These are phyloP conservation scores for Microplitis manilae DNA, from an alignment of 2,888 invertebrate species.

Conservation along the genomic window DNA sequence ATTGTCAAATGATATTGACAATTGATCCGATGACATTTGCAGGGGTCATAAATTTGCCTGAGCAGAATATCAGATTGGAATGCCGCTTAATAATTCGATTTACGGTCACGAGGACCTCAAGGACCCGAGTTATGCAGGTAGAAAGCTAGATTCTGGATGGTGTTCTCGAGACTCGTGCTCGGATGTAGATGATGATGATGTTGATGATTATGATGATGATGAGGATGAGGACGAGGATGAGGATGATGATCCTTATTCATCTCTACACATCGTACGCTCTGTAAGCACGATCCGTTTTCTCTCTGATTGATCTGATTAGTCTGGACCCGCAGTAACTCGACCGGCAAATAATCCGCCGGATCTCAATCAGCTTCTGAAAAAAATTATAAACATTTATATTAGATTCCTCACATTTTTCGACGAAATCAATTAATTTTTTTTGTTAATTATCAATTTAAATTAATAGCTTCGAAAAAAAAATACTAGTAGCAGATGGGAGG, in stretches of 20 bases:
- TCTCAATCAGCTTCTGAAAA: slow-evolving; percentile 71
- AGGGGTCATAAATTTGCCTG: slow-evolving; percentile 27
- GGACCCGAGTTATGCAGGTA: slow-evolving; percentile 43
- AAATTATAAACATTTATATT: slow-evolving; percentile 57
- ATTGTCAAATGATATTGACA: slow-evolving; percentile 1
- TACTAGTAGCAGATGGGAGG: no score
- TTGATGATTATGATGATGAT: neutral
- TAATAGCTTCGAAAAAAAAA: no score
- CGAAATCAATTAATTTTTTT: no score
- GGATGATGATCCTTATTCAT: slow-evolving; percentile 64
- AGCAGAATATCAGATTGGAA: slow-evolving; percentile 47
- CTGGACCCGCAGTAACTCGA: slow-evolving; percentile 57
- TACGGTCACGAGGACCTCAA: slow-evolving; percentile 61
- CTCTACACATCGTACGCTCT: slow-evolving; percentile 29
- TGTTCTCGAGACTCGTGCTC: slow-evolving; percentile 34
- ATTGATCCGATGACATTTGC: slow-evolving; percentile 9
- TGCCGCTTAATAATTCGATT: slow-evolving; percentile 60
- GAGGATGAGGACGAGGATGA: neutral
- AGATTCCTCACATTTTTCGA: slow-evolving; percentile 12
- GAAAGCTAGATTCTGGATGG: slow-evolving; percentile 42
- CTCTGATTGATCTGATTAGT: slow-evolving; percentile 71
- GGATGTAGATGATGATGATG: slow-evolving; percentile 37
- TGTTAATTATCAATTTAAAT: no score
- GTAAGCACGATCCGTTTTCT: slow-evolving; percentile 59
- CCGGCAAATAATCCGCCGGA: slow-evolving; percentile 67